Evolutionary conservation across 2,113 vertebrate species (phyloP), one percentile per base, ranked within the genome.

Genomic region (Cyphomyrus discorhynchus): DNA sequence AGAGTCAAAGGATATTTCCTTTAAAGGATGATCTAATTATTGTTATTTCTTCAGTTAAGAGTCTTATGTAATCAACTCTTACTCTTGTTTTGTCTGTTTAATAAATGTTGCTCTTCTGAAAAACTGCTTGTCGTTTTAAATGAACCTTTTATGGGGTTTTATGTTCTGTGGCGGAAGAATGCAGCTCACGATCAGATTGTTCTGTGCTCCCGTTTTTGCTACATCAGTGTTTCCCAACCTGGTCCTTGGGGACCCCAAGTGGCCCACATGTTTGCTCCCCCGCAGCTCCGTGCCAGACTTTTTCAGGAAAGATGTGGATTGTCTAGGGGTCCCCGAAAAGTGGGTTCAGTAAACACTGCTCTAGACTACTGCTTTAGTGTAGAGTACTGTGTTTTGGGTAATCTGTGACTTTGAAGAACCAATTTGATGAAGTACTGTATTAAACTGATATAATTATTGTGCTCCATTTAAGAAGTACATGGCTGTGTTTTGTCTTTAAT

Each of bases 81-180:
- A 89, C 92, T 93, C 31, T 62, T 84, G 50, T 56, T 83, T 58
- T 87, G 86, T 11, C 52, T 39, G 17, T 52, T 77, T 90, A 89
- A 83, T 84, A 89, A 89, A 91, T 90, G 52, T 35, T 27, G 89
- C 87, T 88, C 42, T 92, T 95, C 94, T 91, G 50, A 94, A 96
- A 96, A 42, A 24, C n/a, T 42, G 88, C 19, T 39, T 82, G 27
- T 89, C 21, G 3, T 82, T 31, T 53, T 80, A 52, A 82, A 24
- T 39, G 31, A 39, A n/a, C 74, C 50, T 89, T 49, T 47, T 7
- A 10, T 39, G 47, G 8, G 52, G 24, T 24, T 83, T 46, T 47
- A 46, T 19, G 27, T 21, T 82, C 74, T 49, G 19, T 35, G 46
- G 31, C 8, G 31, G 21, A 70, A 88, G 21, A 50, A 24, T 11